These are phyloP conservation scores for Capra hircus DNA, from an alignment of 2,113 vertebrate genomes.

Conservation along the genomic window DNA sequence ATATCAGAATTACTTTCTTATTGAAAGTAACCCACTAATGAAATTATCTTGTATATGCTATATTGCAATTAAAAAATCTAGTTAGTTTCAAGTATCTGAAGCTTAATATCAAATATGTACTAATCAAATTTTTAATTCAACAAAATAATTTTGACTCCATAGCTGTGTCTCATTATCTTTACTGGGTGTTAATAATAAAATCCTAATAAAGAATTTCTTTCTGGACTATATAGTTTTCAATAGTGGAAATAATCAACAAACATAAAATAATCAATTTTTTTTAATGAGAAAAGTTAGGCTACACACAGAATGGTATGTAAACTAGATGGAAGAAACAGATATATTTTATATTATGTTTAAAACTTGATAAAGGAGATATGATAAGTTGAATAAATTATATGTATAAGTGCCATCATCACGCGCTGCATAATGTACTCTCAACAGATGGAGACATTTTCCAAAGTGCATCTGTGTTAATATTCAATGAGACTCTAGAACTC, in stretches of 20 bases:
- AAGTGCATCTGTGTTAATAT: background rate
- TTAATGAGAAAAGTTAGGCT: background rate
- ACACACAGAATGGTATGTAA: background rate
- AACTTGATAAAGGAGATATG: background rate
- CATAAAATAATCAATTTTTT: background rate
- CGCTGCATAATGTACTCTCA: background rate
- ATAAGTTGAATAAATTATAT: background rate
- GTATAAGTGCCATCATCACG: background rate
- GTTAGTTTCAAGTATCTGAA: background rate
- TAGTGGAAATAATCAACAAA: background rate
- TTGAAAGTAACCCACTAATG: background rate
- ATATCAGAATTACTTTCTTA: background rate
- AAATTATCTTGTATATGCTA: background rate
- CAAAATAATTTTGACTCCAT: background rate
- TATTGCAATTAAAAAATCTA: background rate
- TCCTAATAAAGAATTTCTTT: background rate
- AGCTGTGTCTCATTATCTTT: background rate
- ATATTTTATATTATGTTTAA: background rate
- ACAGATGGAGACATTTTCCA: background rate
- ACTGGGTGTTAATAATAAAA: background rate
- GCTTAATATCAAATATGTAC: background rate
- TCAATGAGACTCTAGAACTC: background rate
- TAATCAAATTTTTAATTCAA: background rate
- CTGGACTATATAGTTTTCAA: background rate
- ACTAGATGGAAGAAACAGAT: background rate